Evolutionary conservation across 2,113 vertebrate genomes (phyloP).

Genomic region (Origma solitaria): DNA sequence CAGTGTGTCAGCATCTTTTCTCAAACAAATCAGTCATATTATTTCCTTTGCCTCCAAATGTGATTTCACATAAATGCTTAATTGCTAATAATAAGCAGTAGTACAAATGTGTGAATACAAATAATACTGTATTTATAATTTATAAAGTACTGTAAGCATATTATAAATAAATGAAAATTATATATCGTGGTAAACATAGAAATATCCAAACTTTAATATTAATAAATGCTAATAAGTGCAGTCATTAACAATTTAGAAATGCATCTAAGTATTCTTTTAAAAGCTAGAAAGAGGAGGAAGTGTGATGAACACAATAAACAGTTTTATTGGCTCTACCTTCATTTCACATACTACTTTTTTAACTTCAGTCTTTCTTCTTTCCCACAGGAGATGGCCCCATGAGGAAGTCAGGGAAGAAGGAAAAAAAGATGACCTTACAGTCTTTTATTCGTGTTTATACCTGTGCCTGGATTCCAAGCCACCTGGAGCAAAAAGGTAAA

Average conservation of each 20-base stretch:
- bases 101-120: background rate
- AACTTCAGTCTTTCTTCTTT: background rate
- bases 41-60: background rate
- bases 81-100: background rate
- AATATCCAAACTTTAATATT: background rate
- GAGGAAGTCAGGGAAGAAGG: background rate
- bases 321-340: background rate
- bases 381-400: background rate
- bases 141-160: background rate
- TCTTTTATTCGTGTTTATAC: conserved; percentile 69
- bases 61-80: background rate
- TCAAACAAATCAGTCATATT: background rate
- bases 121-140: background rate
- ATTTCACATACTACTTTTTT: background rate
- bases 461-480: conserved; percentile 57
- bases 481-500: conserved; percentile 60
- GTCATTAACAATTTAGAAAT: background rate
- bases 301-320: background rate
- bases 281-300: background rate
- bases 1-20: background rate
- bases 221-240: background rate
- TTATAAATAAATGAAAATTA: background rate
- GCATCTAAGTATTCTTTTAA: background rate
- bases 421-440: background rate
- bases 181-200: background rate